Evolutionary conservation across 2,113 vertebrate species (phyloP).

Genomic region (Lontra canadensis): DNA sequence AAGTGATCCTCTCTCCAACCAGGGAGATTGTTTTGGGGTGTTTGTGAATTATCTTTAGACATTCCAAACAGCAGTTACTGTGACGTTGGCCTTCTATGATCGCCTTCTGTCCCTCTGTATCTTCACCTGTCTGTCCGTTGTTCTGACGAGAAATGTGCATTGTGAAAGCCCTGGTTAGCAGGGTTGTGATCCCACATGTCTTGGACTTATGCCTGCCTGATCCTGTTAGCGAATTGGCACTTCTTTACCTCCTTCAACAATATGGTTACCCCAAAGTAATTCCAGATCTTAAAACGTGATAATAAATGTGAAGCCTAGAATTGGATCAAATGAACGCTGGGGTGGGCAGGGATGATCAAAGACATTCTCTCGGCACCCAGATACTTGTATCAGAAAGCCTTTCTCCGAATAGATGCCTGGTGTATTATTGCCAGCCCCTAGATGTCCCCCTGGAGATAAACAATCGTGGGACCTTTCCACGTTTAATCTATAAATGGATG

Average conservation of each 20-base stretch:
- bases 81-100: conserved; percentile 51
- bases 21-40: not conserved
- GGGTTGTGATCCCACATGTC: conserved; percentile 29
- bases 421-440: conserved; percentile 1
- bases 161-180: conserved; percentile 61
- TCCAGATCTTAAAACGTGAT: not conserved
- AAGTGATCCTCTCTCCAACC: conserved; percentile 54
- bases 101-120: conserved; percentile 24
- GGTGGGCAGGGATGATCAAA: not conserved
- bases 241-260: conserved; percentile 38
- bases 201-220: conserved; percentile 54
- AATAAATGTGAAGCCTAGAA: not conserved
- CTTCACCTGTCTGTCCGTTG: conserved; percentile 37
- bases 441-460: conserved; percentile 16
- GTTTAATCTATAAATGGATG: not conserved
- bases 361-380: not conserved
- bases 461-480: not conserved
- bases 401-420: conserved; percentile 34
- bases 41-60: conserved; percentile 63
- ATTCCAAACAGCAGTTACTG: conserved; percentile 47
- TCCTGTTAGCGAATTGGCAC: conserved; percentile 15
- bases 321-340: not conserved
- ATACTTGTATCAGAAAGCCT: conserved; percentile 1
- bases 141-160: conserved; percentile 52
- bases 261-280: conserved; percentile 20